Base-by-base conservation (phyloP, 2,797 vertebrate species). In the Sebastes matsubarae region DNA sequence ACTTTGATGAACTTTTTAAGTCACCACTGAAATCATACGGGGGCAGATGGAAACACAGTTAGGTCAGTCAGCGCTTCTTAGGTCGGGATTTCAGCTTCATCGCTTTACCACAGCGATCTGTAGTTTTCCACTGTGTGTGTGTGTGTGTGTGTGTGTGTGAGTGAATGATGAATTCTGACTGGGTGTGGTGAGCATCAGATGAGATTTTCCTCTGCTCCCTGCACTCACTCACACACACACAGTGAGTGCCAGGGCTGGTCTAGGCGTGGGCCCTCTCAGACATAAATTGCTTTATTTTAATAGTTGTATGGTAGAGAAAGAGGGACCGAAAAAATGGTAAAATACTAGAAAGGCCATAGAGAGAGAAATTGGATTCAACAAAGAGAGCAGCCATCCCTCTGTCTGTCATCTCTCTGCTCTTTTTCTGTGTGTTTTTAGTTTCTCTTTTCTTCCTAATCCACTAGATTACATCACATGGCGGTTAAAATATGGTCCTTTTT, bases 181-280 rank as follows among this genome's bases (percentile, higher is more conserved):
- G 95, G 95, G 95, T 95, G 95, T 95, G 94, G 95, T 93, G 89
- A 92, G 83, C 92, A 91, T 94, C 92, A 94, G 92, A 96, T 95
- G 93, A 92, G 86, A 95, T 95, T 95, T 95, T 94, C 93, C 92
- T 92, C 90, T 92, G 89, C 83, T 94, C 82, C 85, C 78, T 77
- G 72, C 72, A 24, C 89, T 73, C 89, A 25, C 81, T 22, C 82
- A 65, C 68, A 76, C 77, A 77, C 50, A 60, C 38, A 34, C 58
- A 85, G 76, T 24, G 50, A 86, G 87, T 93, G 91, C 93, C 93
- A 93, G 86, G 90, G 87, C 87, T 93, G 92, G 91, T 93, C 88
- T 94, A 94, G 94, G 95, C 94, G 94, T 95, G 88, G 95, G 92
- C 87, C 87, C 83, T 89, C 71, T 83, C 89, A 94, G 92, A 93